Base-by-base conservation (phyloP, 1,140 invertebrate genomes). In the Tyrophagus putrescentiae region DNA sequence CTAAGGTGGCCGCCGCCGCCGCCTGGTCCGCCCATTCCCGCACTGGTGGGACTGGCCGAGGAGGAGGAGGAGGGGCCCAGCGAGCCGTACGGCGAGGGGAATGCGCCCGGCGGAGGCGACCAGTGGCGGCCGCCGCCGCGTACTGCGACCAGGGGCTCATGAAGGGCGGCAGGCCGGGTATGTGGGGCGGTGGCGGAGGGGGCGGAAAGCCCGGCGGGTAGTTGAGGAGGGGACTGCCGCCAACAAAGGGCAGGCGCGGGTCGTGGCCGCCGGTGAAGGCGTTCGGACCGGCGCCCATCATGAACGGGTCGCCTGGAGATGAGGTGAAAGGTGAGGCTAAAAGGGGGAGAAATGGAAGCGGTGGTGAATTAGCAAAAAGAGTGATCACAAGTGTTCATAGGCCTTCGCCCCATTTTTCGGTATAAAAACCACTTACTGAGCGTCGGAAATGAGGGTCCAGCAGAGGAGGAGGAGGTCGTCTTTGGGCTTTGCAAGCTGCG, bases 111-210 rank as follows among this genome's bases (percentile, higher is more conserved):
- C n/a, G 60, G 39, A 44, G 44, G 9, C 25, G 31, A 33, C n/a
- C n/a, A n/a, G n/a, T n/a, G n/a, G n/a, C n/a, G n/a, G 34, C 34
- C 4, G 54, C 18, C n/a, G 29, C 39, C 23, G 42, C 23, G 48
- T 63, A 63, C 57, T 42, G 57, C 3, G 57, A 60, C 48, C 59
- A 60, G 21, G 62, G 44, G 11, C 27, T 28, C 0, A 7, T n/a
- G 28, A 60, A 60, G 4, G 61, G 61, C 2, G 57, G 48, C n/a
- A 60, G n/a, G 16, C 61, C 61, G 23, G 54, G 41, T 4, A 39
- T 16, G 4, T 27, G 21, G 1, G 4, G 32, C 31, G 57, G 45
- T 33, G 50, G 31, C n/a, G 32, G 33, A 13, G 44, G 48, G 6
- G 23, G 45, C 4, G 13, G 33, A 9, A 9, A 21, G 33, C 57